Percentiles rank a stretch among this genome's conserved stretches.
Conservation (phyloP, 2,797 vertebrate genomes). For the Orestias chungarensis region DNA sequence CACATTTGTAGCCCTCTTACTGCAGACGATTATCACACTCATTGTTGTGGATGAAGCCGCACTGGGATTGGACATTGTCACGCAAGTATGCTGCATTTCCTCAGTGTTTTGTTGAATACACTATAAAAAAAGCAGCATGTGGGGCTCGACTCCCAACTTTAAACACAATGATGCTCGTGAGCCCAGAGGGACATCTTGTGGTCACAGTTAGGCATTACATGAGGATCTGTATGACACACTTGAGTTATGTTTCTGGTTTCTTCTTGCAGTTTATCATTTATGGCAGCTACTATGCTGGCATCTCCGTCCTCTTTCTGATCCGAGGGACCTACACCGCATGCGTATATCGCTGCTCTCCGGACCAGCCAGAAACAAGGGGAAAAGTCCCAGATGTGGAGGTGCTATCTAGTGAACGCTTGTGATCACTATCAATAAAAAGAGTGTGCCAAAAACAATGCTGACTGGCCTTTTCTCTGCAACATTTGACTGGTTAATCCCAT, state of each 20-base stretch:
- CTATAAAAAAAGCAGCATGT: not conserved
- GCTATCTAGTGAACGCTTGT: slow-evolving; percentile 54
- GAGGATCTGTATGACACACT: not conserved
- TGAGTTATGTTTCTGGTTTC: not conserved
- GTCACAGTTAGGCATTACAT: slow-evolving; percentile 25
- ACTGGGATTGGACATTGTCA: slow-evolving; percentile 75
- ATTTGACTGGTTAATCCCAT: not conserved
- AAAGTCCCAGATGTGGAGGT: slow-evolving; percentile 29
- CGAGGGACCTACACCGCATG: slow-evolving; percentile 71
- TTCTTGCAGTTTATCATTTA: slow-evolving; percentile 79
- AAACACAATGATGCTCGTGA: not conserved
- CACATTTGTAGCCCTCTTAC: slow-evolving; percentile 73
- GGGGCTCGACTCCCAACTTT: not conserved
- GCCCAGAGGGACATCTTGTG: slow-evolving; percentile 55
- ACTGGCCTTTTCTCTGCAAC: not conserved
- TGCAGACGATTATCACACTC: slow-evolving; percentile 77
- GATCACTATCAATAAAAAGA: slow-evolving; percentile 31
- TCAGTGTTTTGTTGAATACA: not conserved
- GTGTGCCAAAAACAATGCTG: not conserved
- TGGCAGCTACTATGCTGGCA: slow-evolving; percentile 76
- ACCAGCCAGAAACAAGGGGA: not conserved
- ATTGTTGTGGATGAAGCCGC: slow-evolving; percentile 72
- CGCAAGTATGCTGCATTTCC: slow-evolving; percentile 65
- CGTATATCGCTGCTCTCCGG: not conserved
- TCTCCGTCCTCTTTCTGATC: slow-evolving; percentile 76